A percentile compares a stretch with the other conserved stretches of the same genome.
Conservation (phyloP, 2,888 invertebrate genomes). For the Proisotoma minuta region DNA sequence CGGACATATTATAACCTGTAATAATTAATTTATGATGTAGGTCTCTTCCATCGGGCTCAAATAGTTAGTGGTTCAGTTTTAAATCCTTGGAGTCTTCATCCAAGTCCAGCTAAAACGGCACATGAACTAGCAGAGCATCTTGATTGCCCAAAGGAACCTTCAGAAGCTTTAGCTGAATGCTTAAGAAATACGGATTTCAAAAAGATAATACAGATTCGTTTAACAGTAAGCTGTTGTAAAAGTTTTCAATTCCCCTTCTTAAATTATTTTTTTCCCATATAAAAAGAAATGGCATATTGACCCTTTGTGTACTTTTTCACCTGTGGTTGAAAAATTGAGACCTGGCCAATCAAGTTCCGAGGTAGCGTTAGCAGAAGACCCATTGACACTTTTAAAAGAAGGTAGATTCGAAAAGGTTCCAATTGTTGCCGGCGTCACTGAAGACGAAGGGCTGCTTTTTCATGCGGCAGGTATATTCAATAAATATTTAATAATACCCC, state of each 20-base stretch:
- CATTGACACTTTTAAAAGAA: constrained; percentile 50
- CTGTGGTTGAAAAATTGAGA: constrained; percentile 52
- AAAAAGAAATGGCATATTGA: constrained; percentile 55
- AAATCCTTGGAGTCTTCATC: constrained; percentile 33
- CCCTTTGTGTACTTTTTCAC: constrained; percentile 54
- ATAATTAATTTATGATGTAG: no score
- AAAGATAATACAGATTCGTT: constrained; percentile 31
- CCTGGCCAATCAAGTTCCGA: constrained; percentile 50
- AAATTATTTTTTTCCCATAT: constrained; percentile 4
- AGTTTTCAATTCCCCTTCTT: background rate
- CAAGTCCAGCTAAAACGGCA: constrained; percentile 27
- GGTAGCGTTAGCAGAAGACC: constrained; percentile 53
- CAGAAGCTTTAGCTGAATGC: constrained; percentile 26
- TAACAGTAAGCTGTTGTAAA: constrained; percentile 22
- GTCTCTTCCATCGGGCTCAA: constrained; percentile 35
- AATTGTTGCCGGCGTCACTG: constrained; percentile 54
- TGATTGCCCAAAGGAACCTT: constrained; percentile 30
- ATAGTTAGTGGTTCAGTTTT: constrained; percentile 33
- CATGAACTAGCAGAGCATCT: constrained; percentile 34
- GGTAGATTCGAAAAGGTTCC: constrained; percentile 54
- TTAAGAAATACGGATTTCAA: constrained; percentile 19
- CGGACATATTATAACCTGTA: no score
- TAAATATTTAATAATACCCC: background rate
- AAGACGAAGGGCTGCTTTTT: constrained; percentile 55
- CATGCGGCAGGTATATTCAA: constrained; percentile 51